Evolutionary conservation across 2,113 vertebrate species (phyloP), one percentile per base, ranked within the genome.

Genomic region (Diadophis punctatus): DNA sequence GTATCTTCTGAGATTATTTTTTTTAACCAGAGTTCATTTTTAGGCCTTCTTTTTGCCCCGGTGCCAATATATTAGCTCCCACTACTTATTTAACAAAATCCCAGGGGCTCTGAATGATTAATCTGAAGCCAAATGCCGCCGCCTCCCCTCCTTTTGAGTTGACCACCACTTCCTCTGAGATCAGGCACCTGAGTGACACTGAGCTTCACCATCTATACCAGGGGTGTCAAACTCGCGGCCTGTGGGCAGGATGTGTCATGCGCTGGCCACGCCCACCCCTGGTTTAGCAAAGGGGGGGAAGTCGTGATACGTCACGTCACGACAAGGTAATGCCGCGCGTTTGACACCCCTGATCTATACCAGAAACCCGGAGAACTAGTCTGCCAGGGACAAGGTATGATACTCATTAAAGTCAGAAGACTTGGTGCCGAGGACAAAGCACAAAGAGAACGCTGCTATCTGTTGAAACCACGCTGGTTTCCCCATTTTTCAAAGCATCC

Each of bases 201-300:
- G 18, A 34, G 27, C 87, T 89, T 84, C 52, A 34, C 34, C 27
- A 27, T 9, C 3, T 43, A 27, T 3, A 58, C 8, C 56, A 58
- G 56, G 56, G 2, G 8, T 10, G 56, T 58, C 56, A 10, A 58
- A 58, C 23, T 25, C 23, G 23, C 8, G 1, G 8, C 8, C 23
- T 1, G 0, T 2, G 23, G 23, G 56, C 56, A 8, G 0, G 23
- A 58, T 25, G 56, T 2, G 0, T 58, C 56, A 58, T 8, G 8
- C 2, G 0, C 23, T 58, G 55, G 55, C 55, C 55, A 58, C 22
- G 22, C 55, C 23, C 8, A 9, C 56, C 56, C 8, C 56, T 8
- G 1, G 56, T 58, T 58, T 58, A 58, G 56, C 8, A 9, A 58
- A 25, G 56, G 23, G 23, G 6, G 23, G 1, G 2, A 27, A 25